Percentiles rank a stretch among this genome's conserved stretches.
Conservation (phyloP, 53 echinoderm and acorn worm species). For the Patiria pectinifera region DNA sequence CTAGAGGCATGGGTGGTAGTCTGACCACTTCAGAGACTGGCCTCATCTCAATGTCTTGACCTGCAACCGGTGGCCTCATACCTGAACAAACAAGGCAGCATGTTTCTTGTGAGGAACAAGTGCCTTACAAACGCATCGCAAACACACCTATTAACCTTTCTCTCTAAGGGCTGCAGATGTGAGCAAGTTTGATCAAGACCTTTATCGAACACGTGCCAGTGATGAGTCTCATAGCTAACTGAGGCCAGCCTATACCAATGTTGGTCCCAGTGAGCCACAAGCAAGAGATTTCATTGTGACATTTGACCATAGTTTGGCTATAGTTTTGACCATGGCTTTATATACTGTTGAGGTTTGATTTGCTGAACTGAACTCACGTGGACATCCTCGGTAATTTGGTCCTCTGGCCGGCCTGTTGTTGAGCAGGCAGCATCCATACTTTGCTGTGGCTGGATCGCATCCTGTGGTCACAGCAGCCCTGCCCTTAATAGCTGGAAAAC, state of each 20-base stretch:
- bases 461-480: constrained; percentile 45
- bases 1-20: constrained; percentile 19
- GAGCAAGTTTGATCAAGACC: too few species aligned
- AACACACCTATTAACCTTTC: too few species aligned
- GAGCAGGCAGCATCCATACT: constrained; percentile 79
- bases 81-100: background rate
- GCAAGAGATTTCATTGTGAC: too few species aligned
- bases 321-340: too few species aligned
- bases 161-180: too few species aligned
- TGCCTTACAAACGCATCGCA: background rate
- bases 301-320: too few species aligned
- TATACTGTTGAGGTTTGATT: background rate
- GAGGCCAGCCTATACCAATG: too few species aligned
- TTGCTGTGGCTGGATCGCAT: constrained; percentile 58
- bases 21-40: constrained; percentile 36
- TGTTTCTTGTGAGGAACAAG: background rate
- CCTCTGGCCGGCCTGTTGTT: constrained; percentile 66
- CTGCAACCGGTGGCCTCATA: constrained; percentile 34
- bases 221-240: too few species aligned
- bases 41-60: constrained; percentile 38
- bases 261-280: too few species aligned
- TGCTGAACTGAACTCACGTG: constrained; percentile 65
- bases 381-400: constrained; percentile 71
- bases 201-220: too few species aligned
- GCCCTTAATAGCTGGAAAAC: constrained; percentile 14